Base-by-base conservation (phyloP, 2,888 invertebrate genomes). In the Sminthurides aquaticus region DNA sequence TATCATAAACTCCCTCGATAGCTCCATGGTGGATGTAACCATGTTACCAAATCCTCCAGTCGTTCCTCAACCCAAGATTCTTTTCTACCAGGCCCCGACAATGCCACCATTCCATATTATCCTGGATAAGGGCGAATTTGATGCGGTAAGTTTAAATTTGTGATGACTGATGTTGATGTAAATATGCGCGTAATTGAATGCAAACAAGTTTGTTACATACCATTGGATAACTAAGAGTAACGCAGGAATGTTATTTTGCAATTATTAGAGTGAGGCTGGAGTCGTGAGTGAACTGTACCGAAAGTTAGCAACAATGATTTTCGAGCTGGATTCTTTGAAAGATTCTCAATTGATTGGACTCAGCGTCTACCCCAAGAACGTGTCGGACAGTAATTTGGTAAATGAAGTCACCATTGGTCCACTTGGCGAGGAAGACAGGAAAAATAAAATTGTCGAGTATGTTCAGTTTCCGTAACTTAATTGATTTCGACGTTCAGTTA, bases 1-100 rank as follows among this genome's bases (percentile, higher is more conserved):
- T 1, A 64, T 64, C 58, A n/a, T n/a, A 18, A 26, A 20, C 18
- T 59, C 56, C 3, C 15, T 24, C 2, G 62, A 62, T 43, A 22
- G 3, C 15, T 57, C 27, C 27, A 57, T 57, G 24, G 57, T 25
- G 15, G 20, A 43, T 22, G 34, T 20, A n/a, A 55, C 15, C 43
- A 34, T 34, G 43, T 5, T 34, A 34, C 43, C 43, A 18, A 8
- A 25, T 52, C 1, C 1, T 5, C 18, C n/a, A 5, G 15, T 22
- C 27, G 5, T 52, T 2, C 60, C 60, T 11, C n/a, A 20, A 1
- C 5, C 34, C 18, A 8, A 54, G 1, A 56, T 62, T n/a, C 22
- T 29, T 15, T n/a, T n/a, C n/a, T n/a, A n/a, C n/a, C 28, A 55
- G 29, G 22, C 55, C 28, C 1, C 22, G 25, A 18, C 29, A 2